These are phyloP conservation scores for Tanytarsus gracilentus DNA, from an alignment of 2,888 invertebrate genomes.

Conservation along the genomic window DNA sequence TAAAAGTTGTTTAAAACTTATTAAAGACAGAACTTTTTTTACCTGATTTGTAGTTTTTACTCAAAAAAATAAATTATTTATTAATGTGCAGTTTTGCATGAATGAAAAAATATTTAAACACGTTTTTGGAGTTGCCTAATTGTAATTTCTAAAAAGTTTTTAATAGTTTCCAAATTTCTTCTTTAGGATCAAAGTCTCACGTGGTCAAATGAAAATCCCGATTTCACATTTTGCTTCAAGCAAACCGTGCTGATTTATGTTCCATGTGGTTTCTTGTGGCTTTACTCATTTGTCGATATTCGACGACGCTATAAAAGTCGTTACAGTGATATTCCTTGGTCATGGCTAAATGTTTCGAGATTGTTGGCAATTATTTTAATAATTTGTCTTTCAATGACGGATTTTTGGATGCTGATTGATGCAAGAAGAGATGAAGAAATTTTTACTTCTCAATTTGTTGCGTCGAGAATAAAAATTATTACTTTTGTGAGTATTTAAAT, in stretches of 20 bases:
- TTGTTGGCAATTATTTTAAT: background rate
- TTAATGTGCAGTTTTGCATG: too few relatives aligned
- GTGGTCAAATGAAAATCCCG: constrained; percentile 55
- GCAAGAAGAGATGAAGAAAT: constrained; percentile 44
- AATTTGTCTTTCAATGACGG: constrained; percentile 40
- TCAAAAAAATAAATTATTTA: too few relatives aligned
- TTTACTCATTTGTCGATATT: constrained; percentile 49
- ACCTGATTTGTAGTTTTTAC: too few relatives aligned
- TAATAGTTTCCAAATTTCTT: background rate
- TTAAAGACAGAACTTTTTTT: too few relatives aligned
- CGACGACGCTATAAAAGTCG: constrained; percentile 49
- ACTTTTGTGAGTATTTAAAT: constrained; percentile 32
- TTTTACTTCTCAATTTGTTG: constrained; percentile 22
- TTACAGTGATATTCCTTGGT: constrained; percentile 50
- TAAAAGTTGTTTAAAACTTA: too few relatives aligned
- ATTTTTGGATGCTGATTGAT: constrained; percentile 44
- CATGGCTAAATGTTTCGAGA: constrained; percentile 48
- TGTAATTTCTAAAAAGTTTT: too few relatives aligned
- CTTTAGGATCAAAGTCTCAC: constrained; percentile 50
- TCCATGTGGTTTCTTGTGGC: constrained; percentile 58
- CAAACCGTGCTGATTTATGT: constrained; percentile 61
- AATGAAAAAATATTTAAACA: too few relatives aligned
- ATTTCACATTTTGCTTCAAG: constrained; percentile 64
- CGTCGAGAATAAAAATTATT: constrained; percentile 29
- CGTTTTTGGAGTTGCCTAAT: too few relatives aligned